phyloP scores from a whole-genome alignment of 2,888 invertebrate genomes.

The Agrypnus murinus region DNA sequence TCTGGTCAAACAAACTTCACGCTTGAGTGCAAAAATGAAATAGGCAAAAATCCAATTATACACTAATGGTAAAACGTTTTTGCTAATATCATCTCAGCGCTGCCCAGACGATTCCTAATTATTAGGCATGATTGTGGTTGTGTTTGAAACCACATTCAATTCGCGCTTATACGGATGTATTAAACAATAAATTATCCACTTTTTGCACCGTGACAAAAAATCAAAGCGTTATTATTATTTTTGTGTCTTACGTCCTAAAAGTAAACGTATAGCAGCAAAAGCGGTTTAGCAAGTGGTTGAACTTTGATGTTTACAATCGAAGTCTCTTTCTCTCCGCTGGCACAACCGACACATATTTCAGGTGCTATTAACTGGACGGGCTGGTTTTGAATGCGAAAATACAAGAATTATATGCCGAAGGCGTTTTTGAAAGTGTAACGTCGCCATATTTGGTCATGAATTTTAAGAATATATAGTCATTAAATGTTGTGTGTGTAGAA shows the following conservation, averaged over 20 bases:
- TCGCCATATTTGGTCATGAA: slow-evolving; percentile 53
- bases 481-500: slow-evolving; percentile 12
- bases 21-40: too few species aligned
- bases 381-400: slow-evolving; percentile 54
- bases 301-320: slow-evolving; percentile 51
- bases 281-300: slow-evolving; percentile 48
- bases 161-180: too few species aligned
- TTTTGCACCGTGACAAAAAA: too few species aligned
- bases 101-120: too few species aligned
- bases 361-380: slow-evolving; percentile 53
- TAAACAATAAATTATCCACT: too few species aligned
- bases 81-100: too few species aligned
- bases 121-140: too few species aligned
- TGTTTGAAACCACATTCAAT: too few species aligned
- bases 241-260: neutral
- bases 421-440: slow-evolving; percentile 58
- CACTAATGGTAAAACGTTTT: too few species aligned
- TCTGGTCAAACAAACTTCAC: too few species aligned
- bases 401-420: slow-evolving; percentile 46
- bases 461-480: slow-evolving; percentile 35
- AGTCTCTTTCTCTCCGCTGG: slow-evolving; percentile 19
- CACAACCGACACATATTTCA: slow-evolving; percentile 54
- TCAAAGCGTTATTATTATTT: too few species aligned
- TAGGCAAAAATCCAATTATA: too few species aligned
- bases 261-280: slow-evolving; percentile 27